Evolutionary conservation across 2,797 vertebrate genomes (phyloP).

Genomic region (Catostomus latipinnis): DNA sequence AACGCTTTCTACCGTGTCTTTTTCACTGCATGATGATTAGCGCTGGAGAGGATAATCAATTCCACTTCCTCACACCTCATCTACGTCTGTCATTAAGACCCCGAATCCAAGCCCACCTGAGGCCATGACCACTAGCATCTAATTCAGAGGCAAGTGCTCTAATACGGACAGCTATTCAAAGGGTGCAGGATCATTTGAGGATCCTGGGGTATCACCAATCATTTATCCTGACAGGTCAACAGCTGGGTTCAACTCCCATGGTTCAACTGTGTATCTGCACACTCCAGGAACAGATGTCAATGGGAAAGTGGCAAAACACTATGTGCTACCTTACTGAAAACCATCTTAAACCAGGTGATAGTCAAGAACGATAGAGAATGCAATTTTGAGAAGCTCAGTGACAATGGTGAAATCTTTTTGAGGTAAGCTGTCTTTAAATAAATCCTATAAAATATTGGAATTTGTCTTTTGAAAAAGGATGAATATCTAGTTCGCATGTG

Average conservation of each 20-base stretch:
- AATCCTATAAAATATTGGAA: too few species aligned
- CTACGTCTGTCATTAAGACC: conserved; percentile 44
- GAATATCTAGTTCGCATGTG: too few species aligned
- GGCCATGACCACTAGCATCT: conserved; percentile 22
- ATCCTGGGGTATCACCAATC: conserved; percentile 41
- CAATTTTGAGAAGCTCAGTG: too few species aligned
- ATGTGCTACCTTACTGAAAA: conserved; percentile 8
- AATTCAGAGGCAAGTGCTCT: conserved; percentile 31
- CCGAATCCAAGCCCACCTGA: conserved; percentile 34
- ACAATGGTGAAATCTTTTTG: too few species aligned
- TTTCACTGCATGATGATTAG: conserved; percentile 48
- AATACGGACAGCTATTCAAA: conserved; percentile 31
- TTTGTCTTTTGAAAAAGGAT: too few species aligned
- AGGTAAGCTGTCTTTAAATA: too few species aligned
- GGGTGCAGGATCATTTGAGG: conserved; percentile 26
- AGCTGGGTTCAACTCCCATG: conserved; percentile 24
- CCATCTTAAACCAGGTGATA: neutral
- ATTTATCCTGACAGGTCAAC: conserved; percentile 52
- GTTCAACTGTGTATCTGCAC: conserved; percentile 27
- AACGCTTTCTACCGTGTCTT: conserved; percentile 24
- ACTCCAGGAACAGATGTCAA: conserved; percentile 38
- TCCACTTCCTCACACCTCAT: conserved; percentile 44
- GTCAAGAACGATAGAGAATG: too few species aligned
- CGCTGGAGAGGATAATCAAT: conserved; percentile 38
- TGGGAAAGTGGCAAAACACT: conserved; percentile 6